phyloP scores from a whole-genome alignment of 2,888 invertebrate species.

The Plagodis pulveraria region DNA sequence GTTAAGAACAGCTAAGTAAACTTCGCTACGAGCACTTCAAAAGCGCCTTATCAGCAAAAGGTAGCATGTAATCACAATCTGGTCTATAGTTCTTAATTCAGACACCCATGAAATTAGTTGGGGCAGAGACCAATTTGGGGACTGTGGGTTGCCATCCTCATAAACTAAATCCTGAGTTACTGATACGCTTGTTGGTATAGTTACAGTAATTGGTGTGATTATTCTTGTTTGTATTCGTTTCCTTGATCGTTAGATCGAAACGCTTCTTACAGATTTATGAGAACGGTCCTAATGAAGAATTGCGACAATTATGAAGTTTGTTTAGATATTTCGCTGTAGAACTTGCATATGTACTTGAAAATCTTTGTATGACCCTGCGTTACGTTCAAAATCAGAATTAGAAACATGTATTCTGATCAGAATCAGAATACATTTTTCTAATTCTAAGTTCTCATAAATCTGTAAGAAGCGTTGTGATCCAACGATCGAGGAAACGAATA shows the following conservation, averaged over 20 bases:
- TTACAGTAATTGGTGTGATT: constrained; percentile 52
- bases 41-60: not conserved
- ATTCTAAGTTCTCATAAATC: not conserved
- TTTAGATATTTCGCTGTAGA: too few species aligned
- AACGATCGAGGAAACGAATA: constrained; percentile 34
- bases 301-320: too few species aligned
- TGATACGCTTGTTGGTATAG: constrained; percentile 37
- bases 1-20: too few species aligned
- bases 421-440: too few species aligned
- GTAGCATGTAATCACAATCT: constrained; percentile 1
- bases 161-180: constrained; percentile 12
- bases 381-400: too few species aligned
- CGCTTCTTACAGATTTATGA: constrained; percentile 10
- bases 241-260: constrained; percentile 31
- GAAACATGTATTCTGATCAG: too few species aligned
- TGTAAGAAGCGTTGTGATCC: constrained; percentile 22
- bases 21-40: too few species aligned
- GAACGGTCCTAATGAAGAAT: not conserved
- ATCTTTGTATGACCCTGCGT: too few species aligned
- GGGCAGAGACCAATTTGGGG: constrained; percentile 37
- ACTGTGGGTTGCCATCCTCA: constrained; percentile 29
- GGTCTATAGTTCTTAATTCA: constrained; percentile 36
- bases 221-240: constrained; percentile 43
- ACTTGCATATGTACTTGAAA: too few species aligned
- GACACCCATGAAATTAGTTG: constrained; percentile 40